Conservation (phyloP, 37 sponge, comb jelly and placozoan species). For the Diacarnus erythraeanus region DNA sequence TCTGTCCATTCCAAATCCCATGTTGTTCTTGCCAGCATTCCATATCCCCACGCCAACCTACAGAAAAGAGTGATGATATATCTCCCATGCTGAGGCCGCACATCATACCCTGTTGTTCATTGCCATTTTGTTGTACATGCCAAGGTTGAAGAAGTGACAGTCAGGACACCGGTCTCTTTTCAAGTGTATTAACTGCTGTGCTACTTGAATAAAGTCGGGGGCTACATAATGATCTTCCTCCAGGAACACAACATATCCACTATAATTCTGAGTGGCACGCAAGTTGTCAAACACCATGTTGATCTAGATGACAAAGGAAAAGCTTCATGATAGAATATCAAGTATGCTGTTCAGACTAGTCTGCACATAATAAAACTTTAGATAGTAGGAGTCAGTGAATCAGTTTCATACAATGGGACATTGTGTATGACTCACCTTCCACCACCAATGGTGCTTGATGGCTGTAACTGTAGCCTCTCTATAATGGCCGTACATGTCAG, state of each 20-base stretch:
- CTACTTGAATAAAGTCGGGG: slow-evolving; percentile 73
- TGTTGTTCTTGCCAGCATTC: slow-evolving; percentile 85
- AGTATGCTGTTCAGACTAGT: too few relatives aligned
- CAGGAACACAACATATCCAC: slow-evolving; percentile 72
- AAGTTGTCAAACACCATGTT: slow-evolving; percentile 80
- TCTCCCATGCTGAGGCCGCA: neutral
- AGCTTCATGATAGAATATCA: too few relatives aligned
- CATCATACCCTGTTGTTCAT: slow-evolving; percentile 21
- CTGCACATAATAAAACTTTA: too few relatives aligned
- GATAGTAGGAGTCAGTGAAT: too few relatives aligned
- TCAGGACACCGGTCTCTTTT: slow-evolving; percentile 26
- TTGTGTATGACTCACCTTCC: slow-evolving; percentile 64
- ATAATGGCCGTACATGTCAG: slow-evolving; percentile 87
- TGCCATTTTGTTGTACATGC: slow-evolving; percentile 49
- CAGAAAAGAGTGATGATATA: neutral
- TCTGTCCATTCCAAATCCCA: slow-evolving; percentile 89
- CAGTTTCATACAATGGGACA: neutral
- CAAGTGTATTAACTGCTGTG: slow-evolving; percentile 39
- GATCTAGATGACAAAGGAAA: slow-evolving; percentile 22
- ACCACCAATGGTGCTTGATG: slow-evolving; percentile 97
- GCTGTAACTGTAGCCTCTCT: slow-evolving; percentile 76
- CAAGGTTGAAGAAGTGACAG: slow-evolving; percentile 79
- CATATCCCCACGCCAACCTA: slow-evolving; percentile 46
- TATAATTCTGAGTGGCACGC: slow-evolving; percentile 35
- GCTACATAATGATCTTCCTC: slow-evolving; percentile 90